A percentile compares a stretch with the other conserved stretches of the same genome.
These are phyloP conservation scores for Galeopsomyia nigrocyanea DNA, from an alignment of 2,888 invertebrate species.

Conservation along the genomic window DNA sequence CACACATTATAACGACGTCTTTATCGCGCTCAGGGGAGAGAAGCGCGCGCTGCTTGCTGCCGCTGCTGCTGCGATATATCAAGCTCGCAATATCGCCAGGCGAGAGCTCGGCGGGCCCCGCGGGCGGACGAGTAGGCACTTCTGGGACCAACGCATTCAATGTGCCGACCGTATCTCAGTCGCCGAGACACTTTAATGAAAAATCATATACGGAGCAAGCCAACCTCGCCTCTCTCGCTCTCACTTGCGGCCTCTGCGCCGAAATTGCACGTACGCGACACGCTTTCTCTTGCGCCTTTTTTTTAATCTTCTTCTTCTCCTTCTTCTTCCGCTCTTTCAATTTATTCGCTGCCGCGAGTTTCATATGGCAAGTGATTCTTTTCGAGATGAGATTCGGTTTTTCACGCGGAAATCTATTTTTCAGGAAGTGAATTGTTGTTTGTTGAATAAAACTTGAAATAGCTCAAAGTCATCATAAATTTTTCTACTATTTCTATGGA, in stretches of 20 bases:
- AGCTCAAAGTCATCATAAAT: too few species aligned
- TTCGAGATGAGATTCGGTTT: conserved; percentile 13
- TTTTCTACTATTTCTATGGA: too few species aligned
- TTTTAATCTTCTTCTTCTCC: too few species aligned
- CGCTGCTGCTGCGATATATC: conserved; percentile 55
- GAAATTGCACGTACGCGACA: too few species aligned
- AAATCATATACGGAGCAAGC: conserved; percentile 65
- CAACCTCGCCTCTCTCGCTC: background rate
- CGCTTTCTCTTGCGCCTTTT: too few species aligned
- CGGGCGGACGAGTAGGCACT: conserved; percentile 12
- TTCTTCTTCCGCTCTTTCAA: too few species aligned
- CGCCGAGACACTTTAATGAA: conserved; percentile 67
- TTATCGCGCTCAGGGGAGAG: conserved; percentile 66
- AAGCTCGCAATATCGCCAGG: conserved; percentile 59
- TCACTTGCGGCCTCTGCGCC: background rate
- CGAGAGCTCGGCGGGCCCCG: conserved; percentile 48
- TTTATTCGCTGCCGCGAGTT: too few species aligned
- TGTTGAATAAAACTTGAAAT: too few species aligned
- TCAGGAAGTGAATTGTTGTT: background rate
- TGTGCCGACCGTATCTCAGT: conserved; percentile 67
- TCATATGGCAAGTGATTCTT: background rate
- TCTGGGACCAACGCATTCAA: conserved; percentile 61
- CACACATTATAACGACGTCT: conserved; percentile 54
- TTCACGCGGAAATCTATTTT: background rate
- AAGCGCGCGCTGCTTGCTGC: background rate